Percentiles rank a stretch among this genome's conserved stretches.
Evolutionary conservation across 2,113 vertebrate species (phyloP).

Genomic region (Excalfactoria chinensis): DNA sequence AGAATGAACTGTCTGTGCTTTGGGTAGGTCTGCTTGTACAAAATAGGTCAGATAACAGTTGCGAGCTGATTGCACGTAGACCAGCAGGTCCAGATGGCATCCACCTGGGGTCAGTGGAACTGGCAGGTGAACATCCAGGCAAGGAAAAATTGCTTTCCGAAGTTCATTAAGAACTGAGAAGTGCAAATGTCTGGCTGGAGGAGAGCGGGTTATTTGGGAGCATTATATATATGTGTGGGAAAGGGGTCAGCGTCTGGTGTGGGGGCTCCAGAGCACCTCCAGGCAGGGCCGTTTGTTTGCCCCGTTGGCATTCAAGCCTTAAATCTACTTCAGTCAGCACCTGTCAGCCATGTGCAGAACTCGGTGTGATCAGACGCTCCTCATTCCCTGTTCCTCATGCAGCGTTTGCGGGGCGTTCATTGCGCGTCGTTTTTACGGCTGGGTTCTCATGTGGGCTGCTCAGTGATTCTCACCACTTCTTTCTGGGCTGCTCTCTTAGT

Average conservation of each 20-base stretch:
- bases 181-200: fast-evolving
- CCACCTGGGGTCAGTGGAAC: background rate
- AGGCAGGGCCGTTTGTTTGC: background rate
- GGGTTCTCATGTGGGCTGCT: background rate
- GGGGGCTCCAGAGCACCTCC: background rate
- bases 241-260: background rate
- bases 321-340: fast-evolving
- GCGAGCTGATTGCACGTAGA: background rate
- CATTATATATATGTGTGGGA: too few species aligned
- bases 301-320: fast-evolving
- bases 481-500: background rate
- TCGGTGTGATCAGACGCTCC: background rate
- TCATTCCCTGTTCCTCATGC: background rate
- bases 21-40: background rate
- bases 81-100: slow-evolving; percentile 54
- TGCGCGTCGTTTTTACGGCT: fast-evolving
- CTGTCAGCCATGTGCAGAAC: background rate
- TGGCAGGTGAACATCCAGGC: background rate
- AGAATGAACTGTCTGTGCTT: background rate
- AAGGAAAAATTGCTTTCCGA: background rate
- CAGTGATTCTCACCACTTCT: background rate
- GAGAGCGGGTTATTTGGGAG: background rate
- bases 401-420: background rate
- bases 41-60: slow-evolving; percentile 52
- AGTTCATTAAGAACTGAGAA: background rate